Evolutionary conservation across 1,140 invertebrate species (phyloP).

Genomic region (Drosophila orosa): DNA sequence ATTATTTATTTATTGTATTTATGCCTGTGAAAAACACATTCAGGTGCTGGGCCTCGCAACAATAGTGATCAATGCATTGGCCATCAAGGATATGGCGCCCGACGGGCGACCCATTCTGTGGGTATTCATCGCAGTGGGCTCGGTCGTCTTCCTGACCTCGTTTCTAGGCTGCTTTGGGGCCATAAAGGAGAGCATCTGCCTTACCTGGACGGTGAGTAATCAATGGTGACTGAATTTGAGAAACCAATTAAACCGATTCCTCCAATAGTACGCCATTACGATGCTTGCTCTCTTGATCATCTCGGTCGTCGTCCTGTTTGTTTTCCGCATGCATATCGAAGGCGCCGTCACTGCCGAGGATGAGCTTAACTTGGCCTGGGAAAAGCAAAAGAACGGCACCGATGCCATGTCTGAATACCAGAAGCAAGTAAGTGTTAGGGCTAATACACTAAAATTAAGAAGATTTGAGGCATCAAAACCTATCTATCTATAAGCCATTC

Average conservation of each 20-base stretch:
- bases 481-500: not conserved
- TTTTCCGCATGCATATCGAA: conserved; percentile 37
- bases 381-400: conserved; percentile 35
- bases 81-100: conserved; percentile 33
- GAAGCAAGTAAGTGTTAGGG: conserved; percentile 28
- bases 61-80: conserved; percentile 52
- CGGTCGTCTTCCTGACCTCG: conserved; percentile 76
- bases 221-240: accelerated
- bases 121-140: conserved; percentile 84
- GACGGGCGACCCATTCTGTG: conserved; percentile 39
- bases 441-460: not conserved
- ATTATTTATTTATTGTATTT: conserved; percentile 17
- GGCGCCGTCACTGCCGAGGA: conserved; percentile 3
- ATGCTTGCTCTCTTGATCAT: conserved; percentile 52
- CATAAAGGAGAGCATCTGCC: conserved; percentile 91
- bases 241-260: not conserved
- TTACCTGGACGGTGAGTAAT: conserved; percentile 89
- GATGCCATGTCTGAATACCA: conserved; percentile 59
- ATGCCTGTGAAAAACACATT: not conserved
- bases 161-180: conserved; percentile 94
- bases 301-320: conserved; percentile 44
- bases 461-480: not conserved
- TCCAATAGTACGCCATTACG: conserved; percentile 53
- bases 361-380: conserved; percentile 37
- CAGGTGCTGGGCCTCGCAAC: conserved; percentile 63